These are phyloP conservation scores for Phymastichus coffea DNA, from an alignment of 1,140 invertebrate species.

Conservation along the genomic window DNA sequence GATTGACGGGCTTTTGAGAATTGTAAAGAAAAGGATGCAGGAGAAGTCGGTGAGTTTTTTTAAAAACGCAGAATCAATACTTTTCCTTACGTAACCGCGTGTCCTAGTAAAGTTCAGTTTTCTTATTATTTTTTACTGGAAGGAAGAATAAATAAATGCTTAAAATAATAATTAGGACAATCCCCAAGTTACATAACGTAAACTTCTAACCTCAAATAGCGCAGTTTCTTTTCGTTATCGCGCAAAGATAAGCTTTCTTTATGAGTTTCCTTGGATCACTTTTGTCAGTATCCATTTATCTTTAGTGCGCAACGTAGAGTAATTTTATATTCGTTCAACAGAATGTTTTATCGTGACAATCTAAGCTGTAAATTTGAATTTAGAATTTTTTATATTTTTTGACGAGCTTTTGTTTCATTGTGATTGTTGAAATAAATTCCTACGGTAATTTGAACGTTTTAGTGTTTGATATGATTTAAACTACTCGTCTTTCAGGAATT, in stretches of 20 bases:
- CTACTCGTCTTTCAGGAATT: too few relatives aligned
- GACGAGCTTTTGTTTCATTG: conserved; percentile 6
- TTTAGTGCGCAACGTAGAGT: not conserved
- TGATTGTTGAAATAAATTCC: too few relatives aligned
- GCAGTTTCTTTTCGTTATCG: conserved; percentile 14
- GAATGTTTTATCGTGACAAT: too few relatives aligned
- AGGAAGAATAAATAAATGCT: too few relatives aligned
- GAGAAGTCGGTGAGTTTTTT: conserved; percentile 33
- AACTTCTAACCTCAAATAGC: conserved; percentile 31
- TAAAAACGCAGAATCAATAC: too few relatives aligned
- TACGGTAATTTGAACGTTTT: too few relatives aligned
- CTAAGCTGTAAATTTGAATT: too few relatives aligned
- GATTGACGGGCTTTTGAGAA: too few relatives aligned
- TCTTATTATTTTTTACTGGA: too few relatives aligned
- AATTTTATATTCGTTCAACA: conserved; percentile 13
- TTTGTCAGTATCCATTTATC: conserved; percentile 9
- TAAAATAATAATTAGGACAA: not conserved
- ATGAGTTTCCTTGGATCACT: conserved; percentile 5
- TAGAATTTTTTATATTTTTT: not conserved
- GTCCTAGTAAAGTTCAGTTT: too few relatives aligned
- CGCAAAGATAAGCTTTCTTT: conserved; percentile 17
- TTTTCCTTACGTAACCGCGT: too few relatives aligned
- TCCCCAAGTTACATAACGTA: conserved; percentile 26
- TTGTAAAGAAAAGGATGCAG: conserved; percentile 36
- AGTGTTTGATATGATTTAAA: too few relatives aligned